A percentile compares a stretch with the other conserved stretches of the same genome.
These are phyloP conservation scores for Ophonus ardosiacus DNA, from an alignment of 2,888 invertebrate species.

Conservation along the genomic window DNA sequence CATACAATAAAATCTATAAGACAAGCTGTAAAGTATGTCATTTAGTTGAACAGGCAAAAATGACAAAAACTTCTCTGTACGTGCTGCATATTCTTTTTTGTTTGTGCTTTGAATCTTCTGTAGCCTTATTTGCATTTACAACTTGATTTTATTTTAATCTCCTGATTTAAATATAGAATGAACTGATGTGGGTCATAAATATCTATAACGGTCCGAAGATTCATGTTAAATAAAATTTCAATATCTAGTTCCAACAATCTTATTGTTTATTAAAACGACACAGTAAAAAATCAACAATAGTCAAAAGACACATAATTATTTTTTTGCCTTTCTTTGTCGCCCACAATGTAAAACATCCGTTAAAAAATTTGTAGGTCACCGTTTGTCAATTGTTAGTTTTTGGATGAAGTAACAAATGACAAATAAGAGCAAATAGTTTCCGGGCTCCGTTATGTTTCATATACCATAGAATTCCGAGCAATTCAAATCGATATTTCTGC, in stretches of 20 bases:
- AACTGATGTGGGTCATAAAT: conserved; percentile 24
- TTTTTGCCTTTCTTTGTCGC: conserved; percentile 19
- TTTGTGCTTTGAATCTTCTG: background rate
- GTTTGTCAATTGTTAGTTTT: conserved; percentile 32
- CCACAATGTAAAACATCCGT: conserved; percentile 33
- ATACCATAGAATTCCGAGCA: conserved; percentile 9
- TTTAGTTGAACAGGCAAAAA: background rate
- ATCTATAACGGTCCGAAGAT: background rate
- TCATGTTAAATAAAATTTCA: conserved; percentile 26
- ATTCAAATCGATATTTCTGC: conserved; percentile 36
- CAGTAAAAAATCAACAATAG: conserved; percentile 1
- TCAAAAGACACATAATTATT: background rate
- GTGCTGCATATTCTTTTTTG: conserved; percentile 17
- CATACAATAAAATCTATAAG: background rate
- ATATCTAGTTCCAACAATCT: conserved; percentile 7
- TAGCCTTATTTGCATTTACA: conserved; percentile 23
- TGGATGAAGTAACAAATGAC: conserved; percentile 9
- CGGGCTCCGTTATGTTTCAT: conserved; percentile 38
- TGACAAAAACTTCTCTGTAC: background rate
- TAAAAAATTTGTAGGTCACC: conserved; percentile 30
- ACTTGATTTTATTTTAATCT: conserved; percentile 20
- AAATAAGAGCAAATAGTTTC: conserved; percentile 22
- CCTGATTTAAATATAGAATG: conserved; percentile 21
- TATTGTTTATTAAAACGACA: conserved; percentile 10
- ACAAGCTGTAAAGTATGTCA: conserved; percentile 5